phyloP scores from a whole-genome alignment of 2,113 vertebrate species.

The Labrus mixtus region DNA sequence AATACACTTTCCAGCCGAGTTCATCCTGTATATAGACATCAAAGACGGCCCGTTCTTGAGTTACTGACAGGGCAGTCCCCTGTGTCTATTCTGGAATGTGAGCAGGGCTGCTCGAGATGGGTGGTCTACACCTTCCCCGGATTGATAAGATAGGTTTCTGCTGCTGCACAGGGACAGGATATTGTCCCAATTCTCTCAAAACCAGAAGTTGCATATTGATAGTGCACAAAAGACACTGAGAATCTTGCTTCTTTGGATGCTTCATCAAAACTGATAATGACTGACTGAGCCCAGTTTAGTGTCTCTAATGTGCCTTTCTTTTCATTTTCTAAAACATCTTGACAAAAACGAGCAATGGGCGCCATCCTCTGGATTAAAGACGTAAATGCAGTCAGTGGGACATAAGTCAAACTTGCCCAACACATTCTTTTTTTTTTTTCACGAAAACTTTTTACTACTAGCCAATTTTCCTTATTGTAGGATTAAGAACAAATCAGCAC shows the following conservation, averaged over 20 bases:
- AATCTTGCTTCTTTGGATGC: not conserved
- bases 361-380: constrained; percentile 53
- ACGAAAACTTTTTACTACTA: not conserved
- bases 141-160: not conserved
- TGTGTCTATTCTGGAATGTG: constrained; percentile 66
- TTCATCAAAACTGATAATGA: not conserved
- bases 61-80: constrained; percentile 52
- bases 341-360: not conserved
- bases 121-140: constrained; percentile 48
- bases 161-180: not conserved
- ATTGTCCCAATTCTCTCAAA: not conserved
- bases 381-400: constrained; percentile 20
- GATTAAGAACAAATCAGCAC: not conserved
- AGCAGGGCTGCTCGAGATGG: constrained; percentile 34
- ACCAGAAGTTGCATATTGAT: not conserved
- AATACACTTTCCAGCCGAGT: not conserved
- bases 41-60: constrained; percentile 60
- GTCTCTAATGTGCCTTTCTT: not conserved
- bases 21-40: constrained; percentile 68
- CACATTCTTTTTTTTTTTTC: not conserved
- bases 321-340: not conserved
- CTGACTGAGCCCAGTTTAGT: too few species aligned
- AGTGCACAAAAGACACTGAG: not conserved
- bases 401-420: not conserved
- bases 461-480: not conserved